Evolutionary conservation across 2,888 invertebrate species (phyloP).

Genomic region (Dryocosmus kuriphilus): DNA sequence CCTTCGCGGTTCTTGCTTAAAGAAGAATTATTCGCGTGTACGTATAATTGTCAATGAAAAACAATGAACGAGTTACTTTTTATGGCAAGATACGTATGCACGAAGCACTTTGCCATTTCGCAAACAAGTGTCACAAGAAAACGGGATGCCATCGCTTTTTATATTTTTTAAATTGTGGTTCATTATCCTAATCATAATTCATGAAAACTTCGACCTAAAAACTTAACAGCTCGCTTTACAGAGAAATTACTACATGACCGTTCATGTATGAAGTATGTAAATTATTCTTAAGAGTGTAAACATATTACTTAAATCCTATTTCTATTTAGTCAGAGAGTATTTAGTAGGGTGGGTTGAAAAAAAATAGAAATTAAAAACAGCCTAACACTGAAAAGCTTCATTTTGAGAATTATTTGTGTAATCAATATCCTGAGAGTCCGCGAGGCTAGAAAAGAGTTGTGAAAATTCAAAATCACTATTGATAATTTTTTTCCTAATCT

Average conservation of each 20-base stretch:
- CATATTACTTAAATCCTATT: neutral
- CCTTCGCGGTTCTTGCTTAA: constrained; percentile 25
- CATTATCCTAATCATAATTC: constrained; percentile 7
- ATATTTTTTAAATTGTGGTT: neutral
- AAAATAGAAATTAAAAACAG: no score
- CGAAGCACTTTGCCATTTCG: neutral
- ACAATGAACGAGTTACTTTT: constrained; percentile 48
- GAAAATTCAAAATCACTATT: no score
- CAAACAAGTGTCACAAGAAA: constrained; percentile 7
- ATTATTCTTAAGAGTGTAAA: neutral
- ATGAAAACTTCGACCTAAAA: neutral
- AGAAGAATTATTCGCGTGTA: constrained; percentile 46
- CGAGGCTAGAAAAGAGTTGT: no score
- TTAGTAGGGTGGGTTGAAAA: no score
- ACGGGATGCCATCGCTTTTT: neutral
- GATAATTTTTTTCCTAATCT: no score
- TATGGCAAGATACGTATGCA: constrained; percentile 42
- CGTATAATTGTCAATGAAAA: constrained; percentile 48
- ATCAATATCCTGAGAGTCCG: no score
- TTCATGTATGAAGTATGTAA: neutral
- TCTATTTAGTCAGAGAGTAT: no score
- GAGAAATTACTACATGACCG: neutral
- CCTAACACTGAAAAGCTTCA: no score
- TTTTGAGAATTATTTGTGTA: no score
- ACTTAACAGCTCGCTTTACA: no score